Evolutionary conservation across 2,797 vertebrate species (phyloP), one percentile per base, ranked within the genome.

Genomic region (Thripadectes ignobilis): DNA sequence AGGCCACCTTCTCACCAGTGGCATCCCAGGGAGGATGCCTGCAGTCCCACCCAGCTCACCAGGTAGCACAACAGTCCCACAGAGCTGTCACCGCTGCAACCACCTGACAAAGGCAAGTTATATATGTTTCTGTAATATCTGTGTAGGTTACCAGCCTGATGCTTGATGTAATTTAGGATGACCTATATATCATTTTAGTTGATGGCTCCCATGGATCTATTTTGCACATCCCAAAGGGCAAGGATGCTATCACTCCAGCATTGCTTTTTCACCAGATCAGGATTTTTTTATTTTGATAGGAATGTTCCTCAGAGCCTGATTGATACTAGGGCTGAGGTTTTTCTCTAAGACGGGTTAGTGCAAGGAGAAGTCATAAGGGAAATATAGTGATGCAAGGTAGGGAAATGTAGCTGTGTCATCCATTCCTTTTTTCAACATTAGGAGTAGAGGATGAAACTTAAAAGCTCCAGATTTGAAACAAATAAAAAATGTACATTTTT

Each of bases 41-140:
- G 3, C 2, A 0, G 68, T 55, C 21, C 41, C 49, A 72, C 34
- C 9, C 1, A 2, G 22, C 48, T 77, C 51, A 48, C 54, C 1
- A 1, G n/a, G 20, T 19, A 49, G 3, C 3, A 14, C 39, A 74
- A 9, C 12, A 55, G 48, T 16, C 27, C 67, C 52, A 36, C 3
- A 67, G 48, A 89, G 41, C 48, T 74, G 49, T 23, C 39, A 19
- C 38, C 34, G 4, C 30, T 59, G 52, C 81, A 49, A 36, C 18
- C 0, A 0, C 39, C 39, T 18, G 45, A 79, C n/a, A 59, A 71
- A 71, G 19, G 30, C 0, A 2, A 29, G 36, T 23, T 19, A 4
- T 6, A 41, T 49, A 49, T 71, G 32, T 36, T 82, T 46, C 49
- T 89, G 49, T 58, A 52, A 85, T 54, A 58, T 14, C 36, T 51